Conservation (phyloP, 2,797 vertebrate species). For the Huso huso region DNA sequence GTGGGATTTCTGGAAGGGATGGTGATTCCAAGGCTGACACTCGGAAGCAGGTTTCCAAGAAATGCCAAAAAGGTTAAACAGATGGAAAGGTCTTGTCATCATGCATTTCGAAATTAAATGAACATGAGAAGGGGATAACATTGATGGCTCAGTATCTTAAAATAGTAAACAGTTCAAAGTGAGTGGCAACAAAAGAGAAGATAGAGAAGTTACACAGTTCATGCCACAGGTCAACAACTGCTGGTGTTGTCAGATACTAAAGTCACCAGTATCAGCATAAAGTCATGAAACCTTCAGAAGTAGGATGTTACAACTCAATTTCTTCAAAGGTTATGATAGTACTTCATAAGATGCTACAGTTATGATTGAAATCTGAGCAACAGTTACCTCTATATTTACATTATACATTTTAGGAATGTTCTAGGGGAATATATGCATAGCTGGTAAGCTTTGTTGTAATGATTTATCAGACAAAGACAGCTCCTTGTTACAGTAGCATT, state of each 20-base stretch:
- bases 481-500: too few species aligned
- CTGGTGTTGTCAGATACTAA: slow-evolving; percentile 44
- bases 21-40: slow-evolving; percentile 41
- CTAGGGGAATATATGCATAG: too few species aligned
- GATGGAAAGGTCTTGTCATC: slow-evolving; percentile 59
- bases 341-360: too few species aligned
- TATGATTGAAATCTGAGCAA: too few species aligned
- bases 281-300: slow-evolving; percentile 37
- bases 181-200: slow-evolving; percentile 26
- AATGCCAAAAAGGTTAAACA: slow-evolving; percentile 62
- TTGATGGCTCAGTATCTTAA: slow-evolving; percentile 50
- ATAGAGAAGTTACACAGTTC: slow-evolving; percentile 46
- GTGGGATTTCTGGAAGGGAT: slow-evolving; percentile 44
- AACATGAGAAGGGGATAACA: slow-evolving; percentile 19
- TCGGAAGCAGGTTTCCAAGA: slow-evolving; percentile 33
- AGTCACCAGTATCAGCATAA: slow-evolving; percentile 51
- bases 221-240: slow-evolving; percentile 56
- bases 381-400: too few species aligned
- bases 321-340: too few species aligned
- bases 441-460: too few species aligned
- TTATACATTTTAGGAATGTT: too few species aligned
- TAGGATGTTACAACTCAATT: slow-evolving; percentile 18
- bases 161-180: slow-evolving; percentile 63
- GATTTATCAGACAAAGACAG: too few species aligned
- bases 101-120: slow-evolving; percentile 21